Base-by-base conservation (phyloP, 1,140 invertebrate species). In the Neodiprion fabricii region DNA sequence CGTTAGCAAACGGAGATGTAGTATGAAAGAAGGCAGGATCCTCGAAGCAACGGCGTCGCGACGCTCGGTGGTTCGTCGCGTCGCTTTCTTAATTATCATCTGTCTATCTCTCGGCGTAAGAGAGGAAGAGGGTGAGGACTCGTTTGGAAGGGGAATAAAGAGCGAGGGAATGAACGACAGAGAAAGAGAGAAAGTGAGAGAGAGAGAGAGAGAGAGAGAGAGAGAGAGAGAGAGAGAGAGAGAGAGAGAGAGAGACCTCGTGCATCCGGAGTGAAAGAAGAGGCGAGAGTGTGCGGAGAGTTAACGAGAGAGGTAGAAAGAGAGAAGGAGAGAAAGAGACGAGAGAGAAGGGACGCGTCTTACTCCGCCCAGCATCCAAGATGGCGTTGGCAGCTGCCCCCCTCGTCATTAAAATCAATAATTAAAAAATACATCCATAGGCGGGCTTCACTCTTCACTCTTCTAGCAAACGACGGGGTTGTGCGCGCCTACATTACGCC, bases 331-430 rank as follows among this genome's bases (percentile, higher is more conserved):
- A 79, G 78, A 73, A 77, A 78, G 79, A 79, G 78, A 79, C 66
- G 72, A 71, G 73, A n/a, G 75, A 76, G 78, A 81, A 74, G 75
- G 76, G 73, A 72, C 81, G 83, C 79, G 85, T 85, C 84, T 87
- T 89, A 88, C 87, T 87, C 86, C 86, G 87, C 87, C 87, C 87
- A 89, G 87, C 86, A 88, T 88, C 85, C 86, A 88, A 88, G 87
- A 88, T 88, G 86, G 86, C 87, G 86, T 87, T 86, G 82, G 75
- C 79, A 84, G 82, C 82, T 82, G 83, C 84, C 83, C 85, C 84
- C 85, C 86, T 88, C 85, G 85, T 88, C 87, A 88, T 88, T 88
- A 88, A 88, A 88, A 88, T 88, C 87, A 88, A 88, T 88, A 88
- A 88, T 88, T 88, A 88, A 88, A 88, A 88, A 88, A 88, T 88